Conservation (phyloP, 30 jellyfish, hydroid and myxozoan species). For the Phacellophora camtschatica region DNA sequence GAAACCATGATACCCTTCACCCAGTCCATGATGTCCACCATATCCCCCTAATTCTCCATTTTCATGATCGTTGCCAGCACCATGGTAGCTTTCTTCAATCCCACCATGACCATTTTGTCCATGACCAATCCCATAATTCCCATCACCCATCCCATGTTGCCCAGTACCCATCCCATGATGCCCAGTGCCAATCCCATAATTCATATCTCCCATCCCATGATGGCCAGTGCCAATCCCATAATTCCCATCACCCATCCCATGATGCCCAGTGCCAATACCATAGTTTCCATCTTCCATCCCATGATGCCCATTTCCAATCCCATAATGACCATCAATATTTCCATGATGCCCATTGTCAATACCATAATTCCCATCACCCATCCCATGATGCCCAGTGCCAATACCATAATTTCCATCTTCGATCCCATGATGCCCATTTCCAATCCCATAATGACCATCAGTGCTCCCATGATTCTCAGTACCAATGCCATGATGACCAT, state of each 20-base stretch:
- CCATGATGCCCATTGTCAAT: neutral
- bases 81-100: constrained; percentile 1
- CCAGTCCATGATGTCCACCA: constrained; percentile 24
- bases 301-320: neutral
- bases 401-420: too few relatives aligned
- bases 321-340: neutral
- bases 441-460: neutral
- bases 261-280: constrained; percentile 20
- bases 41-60: neutral
- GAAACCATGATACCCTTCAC: neutral
- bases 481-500: constrained; percentile 5
- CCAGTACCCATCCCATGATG: constrained; percentile 5
- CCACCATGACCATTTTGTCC: constrained; percentile 14
- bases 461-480: constrained; percentile 8
- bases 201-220: constrained; percentile 18
- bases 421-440: neutral
- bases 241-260: neutral
- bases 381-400: too few relatives aligned
- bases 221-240: neutral
- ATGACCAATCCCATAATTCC: neutral
- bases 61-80: neutral
- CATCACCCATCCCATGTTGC: constrained; percentile 14
- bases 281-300: constrained; percentile 19
- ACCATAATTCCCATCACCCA: too few relatives aligned
- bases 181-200: constrained; percentile 4